Base-by-base conservation (phyloP, 1,140 invertebrate genomes). In the Leptopilina clavipes region DNA sequence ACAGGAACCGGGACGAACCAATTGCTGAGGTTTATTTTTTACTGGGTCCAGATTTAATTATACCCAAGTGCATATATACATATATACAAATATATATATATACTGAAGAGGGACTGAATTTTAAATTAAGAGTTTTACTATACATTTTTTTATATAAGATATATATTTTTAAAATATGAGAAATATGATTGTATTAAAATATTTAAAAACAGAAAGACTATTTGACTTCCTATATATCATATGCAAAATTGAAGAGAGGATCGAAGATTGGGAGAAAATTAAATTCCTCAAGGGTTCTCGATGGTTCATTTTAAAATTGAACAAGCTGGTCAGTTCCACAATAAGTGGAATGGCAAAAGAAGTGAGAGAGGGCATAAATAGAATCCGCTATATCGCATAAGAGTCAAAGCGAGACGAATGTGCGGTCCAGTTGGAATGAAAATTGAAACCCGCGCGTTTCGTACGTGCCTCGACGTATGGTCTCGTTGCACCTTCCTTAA, bases 381-480 rank as follows among this genome's bases (percentile, higher is more conserved):
- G 25, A 31, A 25, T 11, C 14, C 59, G 59, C 59, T 65, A 31
- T 5, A 65, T 65, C 22, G 3, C 37, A 0, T 1, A 40, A 8
- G 19, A 65, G 59, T 65, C 59, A 65, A 65, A 65, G 59, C 59
- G 59, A 65, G 25, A 65, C 59, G 25, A 65, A 65, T 65, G 14
- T 25, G 25, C 25, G 59, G 25, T 65, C 59, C 59, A 65, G 59
- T 65, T 65, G 59, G 59, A 65, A 65, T 65, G 59, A 65, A 65
- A 65, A 65, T 22, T 65, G 59, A 65, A 65, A 65, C 59, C 14
- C 59, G 59, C 22, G 59, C 37, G 9, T 40, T 25, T 37, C 25
- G 59, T 65, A 65, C 59, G 59, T 65, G 59, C 59, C 59, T 14
- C 11, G 59, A 31, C 59, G 59, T 40, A 40, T 22, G 59, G 22